phyloP scores from a whole-genome alignment of 23 tunicate species.

The Styela clava region DNA sequence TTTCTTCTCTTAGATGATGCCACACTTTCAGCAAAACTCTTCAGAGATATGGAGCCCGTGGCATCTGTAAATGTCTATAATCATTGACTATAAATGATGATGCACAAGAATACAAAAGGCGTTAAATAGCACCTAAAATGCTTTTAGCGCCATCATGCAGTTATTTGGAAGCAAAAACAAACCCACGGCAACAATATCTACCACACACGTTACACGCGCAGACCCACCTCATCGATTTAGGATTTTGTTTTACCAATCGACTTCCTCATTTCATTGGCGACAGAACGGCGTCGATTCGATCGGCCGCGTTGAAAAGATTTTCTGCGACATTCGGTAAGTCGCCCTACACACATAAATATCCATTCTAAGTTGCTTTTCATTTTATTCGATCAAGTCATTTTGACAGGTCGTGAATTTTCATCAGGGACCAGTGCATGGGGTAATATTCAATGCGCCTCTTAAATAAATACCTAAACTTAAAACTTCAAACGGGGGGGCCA shows the following conservation, averaged over 20 bases:
- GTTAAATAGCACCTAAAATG: no score
- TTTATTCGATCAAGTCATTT: no score
- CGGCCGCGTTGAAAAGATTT: not conserved
- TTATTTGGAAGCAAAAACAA: no score
- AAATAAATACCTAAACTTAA: no score
- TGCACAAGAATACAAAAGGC: not conserved
- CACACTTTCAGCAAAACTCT: constrained; percentile 5
- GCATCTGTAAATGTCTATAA: not conserved
- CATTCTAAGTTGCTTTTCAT: no score
- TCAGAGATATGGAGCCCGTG: constrained; percentile 9
- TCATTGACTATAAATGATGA: not conserved
- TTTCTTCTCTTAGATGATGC: constrained; percentile 9
- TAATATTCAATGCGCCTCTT: no score
- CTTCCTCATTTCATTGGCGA: not conserved
- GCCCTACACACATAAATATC: not conserved
- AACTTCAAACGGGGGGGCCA: no score
- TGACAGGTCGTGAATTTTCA: no score
- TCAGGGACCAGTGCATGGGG: no score
- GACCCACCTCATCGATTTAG: not conserved
- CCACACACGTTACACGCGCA: not conserved
- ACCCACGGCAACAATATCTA: no score
- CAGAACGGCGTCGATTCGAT: not conserved
- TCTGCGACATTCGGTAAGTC: not conserved
- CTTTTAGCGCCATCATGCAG: no score
- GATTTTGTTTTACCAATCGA: not conserved